phyloP scores from a whole-genome alignment of 2,888 invertebrate species.

The Rhagophthalmus giganteus region DNA sequence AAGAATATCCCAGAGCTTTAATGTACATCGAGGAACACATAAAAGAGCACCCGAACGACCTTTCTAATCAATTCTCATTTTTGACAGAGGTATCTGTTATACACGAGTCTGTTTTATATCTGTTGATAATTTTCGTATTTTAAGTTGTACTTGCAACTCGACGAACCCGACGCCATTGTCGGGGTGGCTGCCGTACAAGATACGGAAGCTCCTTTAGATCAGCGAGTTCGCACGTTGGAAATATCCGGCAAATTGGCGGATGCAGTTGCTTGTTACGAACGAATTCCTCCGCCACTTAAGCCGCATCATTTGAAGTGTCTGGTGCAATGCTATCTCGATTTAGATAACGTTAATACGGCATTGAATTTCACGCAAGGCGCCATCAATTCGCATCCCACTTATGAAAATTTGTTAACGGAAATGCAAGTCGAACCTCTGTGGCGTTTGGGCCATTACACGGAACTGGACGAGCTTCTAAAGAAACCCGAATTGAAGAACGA shows the following conservation, averaged over 20 bases:
- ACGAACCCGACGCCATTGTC: slow-evolving; percentile 89
- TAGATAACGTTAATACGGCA: slow-evolving; percentile 87
- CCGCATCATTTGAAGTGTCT: slow-evolving; percentile 66
- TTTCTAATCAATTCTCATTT: slow-evolving; percentile 66
- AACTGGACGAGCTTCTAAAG: slow-evolving; percentile 67
- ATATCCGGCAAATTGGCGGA: slow-evolving; percentile 82
- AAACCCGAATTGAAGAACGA: slow-evolving; percentile 56
- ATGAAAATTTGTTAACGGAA: slow-evolving; percentile 65
- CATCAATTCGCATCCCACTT: slow-evolving; percentile 62
- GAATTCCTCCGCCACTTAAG: slow-evolving; percentile 63
- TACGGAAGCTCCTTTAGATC: slow-evolving; percentile 75
- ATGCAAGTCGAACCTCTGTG: slow-evolving; percentile 83
- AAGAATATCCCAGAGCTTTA: slow-evolving; percentile 73
- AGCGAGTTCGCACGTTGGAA: slow-evolving; percentile 82
- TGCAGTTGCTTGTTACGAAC: slow-evolving; percentile 86
- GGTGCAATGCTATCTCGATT: slow-evolving; percentile 80
- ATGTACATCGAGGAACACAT: slow-evolving; percentile 77
- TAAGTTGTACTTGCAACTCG: slow-evolving; percentile 83
- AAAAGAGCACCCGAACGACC: slow-evolving; percentile 58
- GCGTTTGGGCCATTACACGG: slow-evolving; percentile 82
- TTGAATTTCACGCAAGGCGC: slow-evolving; percentile 72
- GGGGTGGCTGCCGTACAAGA: slow-evolving; percentile 77
- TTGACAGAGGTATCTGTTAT: slow-evolving; percentile 58
- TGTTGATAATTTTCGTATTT: slow-evolving; percentile 14
- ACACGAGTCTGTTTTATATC: slow-evolving; percentile 30